Evolutionary conservation across 2,113 vertebrate species (phyloP), one percentile per base, ranked within the genome.

Genomic region (Proteles cristata): DNA sequence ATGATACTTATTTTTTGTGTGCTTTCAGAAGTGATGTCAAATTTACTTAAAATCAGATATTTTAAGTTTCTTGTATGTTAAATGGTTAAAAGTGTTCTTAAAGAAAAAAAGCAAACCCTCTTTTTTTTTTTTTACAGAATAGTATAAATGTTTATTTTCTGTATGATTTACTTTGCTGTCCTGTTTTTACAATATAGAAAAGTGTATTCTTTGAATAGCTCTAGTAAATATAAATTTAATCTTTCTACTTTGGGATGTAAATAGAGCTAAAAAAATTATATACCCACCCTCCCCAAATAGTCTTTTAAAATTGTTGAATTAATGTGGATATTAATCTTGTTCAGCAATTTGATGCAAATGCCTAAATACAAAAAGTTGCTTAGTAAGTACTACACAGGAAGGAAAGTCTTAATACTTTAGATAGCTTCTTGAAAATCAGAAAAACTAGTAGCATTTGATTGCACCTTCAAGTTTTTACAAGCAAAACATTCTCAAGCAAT

Each of bases 111-210:
- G 35, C 96, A 97, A 94, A 85, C 86, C 76, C 82, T 55, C 7
- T 23, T 61, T 61, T 35, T 58, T 88, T 76, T 28, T 55, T 96
- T 96, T 98, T 99, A 99, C 96, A 99, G 98, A 99, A 99, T 99
- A 99, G 98, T 99, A 99, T 99, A 99, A 99, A 99, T 99, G 98
- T 99, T 99, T 99, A 99, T 99, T 99, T 99, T 98, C 98, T 98
- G 99, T 98, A 98, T 99, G 98, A 99, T 99, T 99, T 98, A 98
- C 97, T 98, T 98, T 98, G 94, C 98, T 98, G 98, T 94, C 98
- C 98, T 98, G 98, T 98, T 99, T 99, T 98, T 99, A 99, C 99
- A 99, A 99, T 99, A 99, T 99, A 99, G 99, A 99, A 99, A 99
- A 99, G 98, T 98, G 98, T 99, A 98, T 98, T 99, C 98, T 99